Conservation (phyloP, 2,888 invertebrate species). For the Nomada lathburiana region DNA sequence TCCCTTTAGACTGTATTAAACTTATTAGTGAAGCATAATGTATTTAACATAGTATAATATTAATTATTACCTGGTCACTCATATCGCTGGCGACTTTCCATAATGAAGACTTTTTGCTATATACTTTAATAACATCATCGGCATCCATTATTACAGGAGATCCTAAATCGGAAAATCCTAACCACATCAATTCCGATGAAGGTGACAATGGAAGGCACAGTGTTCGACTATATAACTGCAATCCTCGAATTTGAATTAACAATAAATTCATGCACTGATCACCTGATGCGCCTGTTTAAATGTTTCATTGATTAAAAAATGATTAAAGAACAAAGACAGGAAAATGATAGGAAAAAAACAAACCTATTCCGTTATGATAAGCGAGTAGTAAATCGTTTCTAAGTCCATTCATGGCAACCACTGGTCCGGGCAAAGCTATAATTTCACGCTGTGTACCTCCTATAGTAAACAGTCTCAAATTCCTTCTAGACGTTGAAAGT, state of each 20-base stretch:
- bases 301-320: slow-evolving; percentile 6
- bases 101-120: slow-evolving; percentile 88
- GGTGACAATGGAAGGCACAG: slow-evolving; percentile 89
- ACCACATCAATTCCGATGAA: slow-evolving; percentile 89
- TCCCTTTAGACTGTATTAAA: slow-evolving; percentile 86
- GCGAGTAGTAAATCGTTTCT: slow-evolving; percentile 88
- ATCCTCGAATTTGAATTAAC: slow-evolving; percentile 84
- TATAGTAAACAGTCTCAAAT: slow-evolving; percentile 93
- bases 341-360: slow-evolving; percentile 5
- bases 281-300: slow-evolving; percentile 80
- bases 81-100: slow-evolving; percentile 95
- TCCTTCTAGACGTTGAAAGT: slow-evolving; percentile 90
- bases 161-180: slow-evolving; percentile 93
- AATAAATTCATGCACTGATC: slow-evolving; percentile 87
- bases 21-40: slow-evolving; percentile 20
- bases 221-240: slow-evolving; percentile 85
- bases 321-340: not conserved
- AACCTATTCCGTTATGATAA: slow-evolving; percentile 87
- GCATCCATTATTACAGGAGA: slow-evolving; percentile 92
- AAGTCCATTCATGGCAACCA: slow-evolving; percentile 89
- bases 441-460: slow-evolving; percentile 95
- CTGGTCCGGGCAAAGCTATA: slow-evolving; percentile 90
- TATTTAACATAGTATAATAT: slow-evolving; percentile 2
- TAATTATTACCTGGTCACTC: slow-evolving; percentile 87
- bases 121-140: slow-evolving; percentile 90